A percentile compares a stretch with the other conserved stretches of the same genome.
Conservation (phyloP, 92 coral and sea anemone species). For the Siderastrea radians region DNA sequence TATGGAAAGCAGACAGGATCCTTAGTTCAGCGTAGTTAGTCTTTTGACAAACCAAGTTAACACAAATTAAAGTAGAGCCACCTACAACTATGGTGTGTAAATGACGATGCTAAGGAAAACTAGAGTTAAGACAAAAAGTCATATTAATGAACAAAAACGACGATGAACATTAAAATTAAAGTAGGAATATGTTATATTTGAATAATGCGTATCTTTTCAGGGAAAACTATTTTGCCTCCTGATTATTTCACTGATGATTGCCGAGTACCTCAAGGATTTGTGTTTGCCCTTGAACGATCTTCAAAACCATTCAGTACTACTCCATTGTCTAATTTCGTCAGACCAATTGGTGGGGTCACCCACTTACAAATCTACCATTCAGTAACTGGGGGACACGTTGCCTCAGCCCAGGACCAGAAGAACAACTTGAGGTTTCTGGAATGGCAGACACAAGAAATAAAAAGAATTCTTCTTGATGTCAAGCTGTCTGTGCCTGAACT, state of each 20-base stretch:
- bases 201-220: neutral
- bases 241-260: neutral
- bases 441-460: conserved; percentile 7
- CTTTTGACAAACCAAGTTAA: too few species aligned
- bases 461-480: conserved; percentile 11
- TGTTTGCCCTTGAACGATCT: neutral
- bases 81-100: too few species aligned
- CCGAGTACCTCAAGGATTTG: conserved; percentile 2
- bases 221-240: neutral
- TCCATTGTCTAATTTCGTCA: neutral
- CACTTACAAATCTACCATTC: neutral
- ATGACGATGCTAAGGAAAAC: too few species aligned
- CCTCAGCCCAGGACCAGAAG: neutral
- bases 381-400: conserved; percentile 5
- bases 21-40: too few species aligned
- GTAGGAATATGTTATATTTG: too few species aligned
- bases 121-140: too few species aligned
- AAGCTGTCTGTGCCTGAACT: conserved; percentile 10
- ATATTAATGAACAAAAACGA: too few species aligned
- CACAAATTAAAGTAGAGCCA: too few species aligned
- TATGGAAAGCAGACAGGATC: too few species aligned
- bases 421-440: conserved; percentile 13
- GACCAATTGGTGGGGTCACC: neutral
- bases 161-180: neutral
- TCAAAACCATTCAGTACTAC: conserved; percentile 5